These are phyloP conservation scores for Sericinus montela DNA, from an alignment of 2,888 invertebrate genomes.

Conservation along the genomic window DNA sequence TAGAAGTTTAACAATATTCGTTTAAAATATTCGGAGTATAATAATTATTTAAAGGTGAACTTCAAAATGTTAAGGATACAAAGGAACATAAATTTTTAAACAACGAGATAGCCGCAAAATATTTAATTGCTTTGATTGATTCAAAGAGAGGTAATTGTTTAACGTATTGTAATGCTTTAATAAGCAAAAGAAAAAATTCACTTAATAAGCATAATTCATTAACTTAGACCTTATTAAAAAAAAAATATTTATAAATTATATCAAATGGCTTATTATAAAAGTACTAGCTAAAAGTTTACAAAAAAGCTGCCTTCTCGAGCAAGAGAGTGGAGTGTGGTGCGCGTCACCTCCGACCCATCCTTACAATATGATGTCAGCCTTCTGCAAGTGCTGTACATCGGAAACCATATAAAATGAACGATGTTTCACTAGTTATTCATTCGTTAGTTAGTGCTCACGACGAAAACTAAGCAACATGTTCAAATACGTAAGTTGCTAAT, in stretches of 20 bases:
- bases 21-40: no score
- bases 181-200: no score
- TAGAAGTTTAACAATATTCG: no score
- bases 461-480: conserved; percentile 71
- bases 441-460: conserved; percentile 73
- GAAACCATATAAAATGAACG: conserved; percentile 72
- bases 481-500: conserved; percentile 68
- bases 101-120: no score
- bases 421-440: conserved; percentile 65
- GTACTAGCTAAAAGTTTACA: conserved; percentile 37
- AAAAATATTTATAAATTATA: conserved; percentile 21
- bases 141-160: no score
- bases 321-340: conserved; percentile 33
- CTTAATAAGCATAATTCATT: no score
- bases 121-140: no score
- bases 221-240: no score
- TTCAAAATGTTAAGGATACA: no score
- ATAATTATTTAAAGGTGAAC: no score
- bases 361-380: conserved; percentile 60
- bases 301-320: conserved; percentile 46
- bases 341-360: conserved; percentile 47
- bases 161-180: no score
- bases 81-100: no score
- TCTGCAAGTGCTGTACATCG: conserved; percentile 56
- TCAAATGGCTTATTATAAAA: conserved; percentile 25